Percentiles rank a stretch among this genome's conserved stretches.
Evolutionary conservation across 2,888 invertebrate species (phyloP).

Genomic region (Chironomus tentans): DNA sequence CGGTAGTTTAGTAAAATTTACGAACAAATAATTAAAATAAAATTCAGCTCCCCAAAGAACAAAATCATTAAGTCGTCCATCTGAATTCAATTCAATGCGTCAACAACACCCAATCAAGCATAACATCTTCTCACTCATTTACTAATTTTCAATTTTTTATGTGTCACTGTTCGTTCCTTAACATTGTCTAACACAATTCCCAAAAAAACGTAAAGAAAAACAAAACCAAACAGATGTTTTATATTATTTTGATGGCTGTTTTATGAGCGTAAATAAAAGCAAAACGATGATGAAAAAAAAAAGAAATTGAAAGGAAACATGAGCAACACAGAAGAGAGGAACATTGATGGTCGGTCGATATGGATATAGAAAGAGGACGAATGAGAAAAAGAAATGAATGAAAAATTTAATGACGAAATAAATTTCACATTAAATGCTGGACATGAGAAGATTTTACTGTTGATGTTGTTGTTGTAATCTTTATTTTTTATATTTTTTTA

Average conservation of each 20-base stretch:
- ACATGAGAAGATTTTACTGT: background rate
- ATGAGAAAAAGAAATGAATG: background rate
- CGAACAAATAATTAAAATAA: no score
- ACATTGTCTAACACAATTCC: background rate
- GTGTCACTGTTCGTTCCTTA: background rate
- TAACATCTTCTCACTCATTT: background rate
- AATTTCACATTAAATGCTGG: conserved; percentile 7
- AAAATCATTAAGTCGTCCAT: background rate
- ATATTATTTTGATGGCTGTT: conserved; percentile 25
- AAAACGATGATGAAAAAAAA: background rate
- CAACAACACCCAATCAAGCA: no score
- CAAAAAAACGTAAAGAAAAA: no score
- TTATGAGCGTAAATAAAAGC: conserved; percentile 24
- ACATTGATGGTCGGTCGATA: background rate
- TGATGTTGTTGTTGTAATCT: background rate
- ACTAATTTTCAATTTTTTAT: background rate
- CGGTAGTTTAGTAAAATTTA: no score
- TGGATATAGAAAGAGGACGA: background rate
- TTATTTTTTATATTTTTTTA: no score
- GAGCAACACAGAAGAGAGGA: background rate
- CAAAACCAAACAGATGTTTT: conserved; percentile 23
- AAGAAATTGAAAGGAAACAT: background rate
- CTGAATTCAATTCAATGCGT: background rate
- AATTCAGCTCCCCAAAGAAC: no score
- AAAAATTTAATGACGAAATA: conserved; percentile 23